Percentiles rank a stretch among this genome's conserved stretches.
Evolutionary conservation across 2,797 vertebrate species (phyloP).

Genomic region (Echeneis naucrates): DNA sequence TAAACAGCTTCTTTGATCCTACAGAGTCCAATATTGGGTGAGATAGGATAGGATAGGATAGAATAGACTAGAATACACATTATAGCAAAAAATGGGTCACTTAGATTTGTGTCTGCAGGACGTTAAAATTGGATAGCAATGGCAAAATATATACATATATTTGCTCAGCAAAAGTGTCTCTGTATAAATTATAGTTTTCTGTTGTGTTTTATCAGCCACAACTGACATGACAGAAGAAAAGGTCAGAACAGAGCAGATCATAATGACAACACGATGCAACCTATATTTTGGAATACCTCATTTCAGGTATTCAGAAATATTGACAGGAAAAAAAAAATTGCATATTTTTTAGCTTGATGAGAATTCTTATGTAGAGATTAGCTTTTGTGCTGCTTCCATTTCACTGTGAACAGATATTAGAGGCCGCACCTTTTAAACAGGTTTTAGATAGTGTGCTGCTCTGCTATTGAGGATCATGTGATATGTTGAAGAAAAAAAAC

Average conservation of each 20-base stretch:
- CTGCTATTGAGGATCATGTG: conserved; percentile 5
- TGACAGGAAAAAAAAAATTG: conserved; percentile 13
- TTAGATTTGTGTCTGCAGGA: background rate
- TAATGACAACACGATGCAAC: conserved; percentile 46
- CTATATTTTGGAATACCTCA: conserved; percentile 19
- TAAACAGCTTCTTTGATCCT: conserved; percentile 41
- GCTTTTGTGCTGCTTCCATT: background rate
- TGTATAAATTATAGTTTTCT: conserved; percentile 32
- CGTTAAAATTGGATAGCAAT: background rate
- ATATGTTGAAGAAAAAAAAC: no score
- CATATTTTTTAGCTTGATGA: conserved; percentile 26
- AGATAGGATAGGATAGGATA: background rate
- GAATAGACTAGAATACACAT: background rate
- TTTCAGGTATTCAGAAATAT: no score
- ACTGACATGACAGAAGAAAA: conserved; percentile 14
- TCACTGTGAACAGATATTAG: conserved; percentile 8
- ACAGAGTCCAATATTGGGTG: conserved; percentile 17
- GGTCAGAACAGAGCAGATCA: conserved; percentile 13
- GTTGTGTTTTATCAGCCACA: conserved; percentile 39
- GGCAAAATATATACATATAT: background rate
- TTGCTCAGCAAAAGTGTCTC: conserved; percentile 28
- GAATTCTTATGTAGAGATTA: conserved; percentile 15
- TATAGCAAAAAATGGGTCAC: background rate
- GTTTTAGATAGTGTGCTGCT: background rate
- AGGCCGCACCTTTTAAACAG: background rate